Conservation (phyloP, 2,797 vertebrate species). For the Muraenolepis orangiensis region DNA sequence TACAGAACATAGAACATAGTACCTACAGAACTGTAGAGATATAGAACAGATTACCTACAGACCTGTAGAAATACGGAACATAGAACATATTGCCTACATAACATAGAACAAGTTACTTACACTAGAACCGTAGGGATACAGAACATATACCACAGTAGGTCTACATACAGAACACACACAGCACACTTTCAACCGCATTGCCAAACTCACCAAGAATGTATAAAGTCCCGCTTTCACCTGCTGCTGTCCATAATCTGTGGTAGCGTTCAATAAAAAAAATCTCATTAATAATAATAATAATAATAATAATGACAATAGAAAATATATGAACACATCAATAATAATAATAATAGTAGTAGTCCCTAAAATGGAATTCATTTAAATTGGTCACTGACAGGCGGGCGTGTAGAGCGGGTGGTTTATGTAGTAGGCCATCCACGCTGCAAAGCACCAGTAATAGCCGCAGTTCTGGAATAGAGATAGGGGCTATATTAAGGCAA, state of each 20-base stretch:
- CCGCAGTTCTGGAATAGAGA: conserved; percentile 85
- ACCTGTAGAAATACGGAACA: too few species aligned
- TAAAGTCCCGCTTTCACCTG: conserved; percentile 85
- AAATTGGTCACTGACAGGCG: conserved; percentile 78
- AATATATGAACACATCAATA: not conserved
- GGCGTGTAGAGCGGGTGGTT: conserved; percentile 95
- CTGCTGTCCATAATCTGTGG: conserved; percentile 81
- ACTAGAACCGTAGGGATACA: too few species aligned
- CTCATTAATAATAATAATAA: conserved; percentile 20
- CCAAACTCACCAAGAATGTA: conserved; percentile 81
- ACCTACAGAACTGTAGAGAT: conserved; percentile 75
- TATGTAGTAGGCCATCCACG: conserved; percentile 97
- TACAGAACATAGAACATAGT: conserved; percentile 10
- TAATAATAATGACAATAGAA: conserved; percentile 11
- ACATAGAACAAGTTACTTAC: too few species aligned
- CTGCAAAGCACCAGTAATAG: conserved; percentile 92
- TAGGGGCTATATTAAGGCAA: conserved; percentile 40
- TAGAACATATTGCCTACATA: not conserved
- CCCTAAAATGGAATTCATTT: too few species aligned
- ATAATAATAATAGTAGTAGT: too few species aligned
- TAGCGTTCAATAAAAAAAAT: conserved; percentile 30
- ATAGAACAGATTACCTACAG: not conserved
- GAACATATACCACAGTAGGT: too few species aligned
- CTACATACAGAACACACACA: too few species aligned
- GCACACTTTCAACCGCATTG: not conserved